Evolutionary conservation across 2,113 vertebrate genomes (phyloP).

Genomic region (Passerina amoena): DNA sequence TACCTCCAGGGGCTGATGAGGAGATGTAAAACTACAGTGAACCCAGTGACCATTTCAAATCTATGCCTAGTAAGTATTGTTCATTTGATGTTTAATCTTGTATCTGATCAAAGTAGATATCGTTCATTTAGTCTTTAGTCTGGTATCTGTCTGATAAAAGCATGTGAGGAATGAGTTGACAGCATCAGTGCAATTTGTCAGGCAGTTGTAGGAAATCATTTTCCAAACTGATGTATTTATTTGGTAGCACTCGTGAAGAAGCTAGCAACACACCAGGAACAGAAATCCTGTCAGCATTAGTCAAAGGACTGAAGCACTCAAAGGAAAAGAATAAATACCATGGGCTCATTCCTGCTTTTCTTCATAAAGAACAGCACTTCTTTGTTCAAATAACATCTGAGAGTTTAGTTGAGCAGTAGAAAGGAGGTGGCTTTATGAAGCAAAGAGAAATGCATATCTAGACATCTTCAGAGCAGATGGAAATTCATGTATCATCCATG

Average conservation of each 20-base stretch:
- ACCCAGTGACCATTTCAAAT: not conserved
- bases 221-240: not conserved
- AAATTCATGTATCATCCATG: not conserved
- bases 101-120: not conserved
- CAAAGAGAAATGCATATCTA: not conserved
- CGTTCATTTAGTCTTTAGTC: not conserved
- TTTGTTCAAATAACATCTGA: slow-evolving; percentile 11
- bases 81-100: not conserved
- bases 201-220: slow-evolving; percentile 2
- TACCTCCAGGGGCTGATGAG: not conserved
- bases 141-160: not conserved
- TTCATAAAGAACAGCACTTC: not conserved
- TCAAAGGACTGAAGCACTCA: not conserved
- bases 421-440: not conserved
- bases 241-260: not conserved
- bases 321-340: not conserved
- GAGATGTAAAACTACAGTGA: not conserved
- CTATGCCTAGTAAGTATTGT: not conserved
- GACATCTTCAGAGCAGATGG: not conserved
- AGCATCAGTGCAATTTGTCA: not conserved
- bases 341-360: not conserved
- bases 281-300: slow-evolving; percentile 3
- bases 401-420: not conserved
- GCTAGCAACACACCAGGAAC: not conserved
- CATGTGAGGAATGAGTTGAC: not conserved